Conservation (phyloP, 2,797 vertebrate genomes). For the Pampus argenteus region DNA sequence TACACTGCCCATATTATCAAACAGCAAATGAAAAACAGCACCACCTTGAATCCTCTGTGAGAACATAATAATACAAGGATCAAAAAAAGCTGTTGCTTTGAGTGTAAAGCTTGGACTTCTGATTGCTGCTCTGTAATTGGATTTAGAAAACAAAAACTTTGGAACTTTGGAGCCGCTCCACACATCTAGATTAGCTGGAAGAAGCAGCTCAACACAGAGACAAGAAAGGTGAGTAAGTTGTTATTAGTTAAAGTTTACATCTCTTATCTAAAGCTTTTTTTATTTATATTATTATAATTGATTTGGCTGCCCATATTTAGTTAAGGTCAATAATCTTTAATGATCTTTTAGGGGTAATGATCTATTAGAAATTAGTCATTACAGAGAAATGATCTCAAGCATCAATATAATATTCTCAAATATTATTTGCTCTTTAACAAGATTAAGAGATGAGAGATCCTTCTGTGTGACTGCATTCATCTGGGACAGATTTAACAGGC, state of each 20-base stretch:
- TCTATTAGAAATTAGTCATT: not conserved
- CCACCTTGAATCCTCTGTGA: not conserved
- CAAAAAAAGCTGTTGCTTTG: not conserved
- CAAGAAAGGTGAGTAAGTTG: not conserved
- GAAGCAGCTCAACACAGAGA: not conserved
- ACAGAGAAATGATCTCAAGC: not conserved
- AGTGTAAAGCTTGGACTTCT: not conserved
- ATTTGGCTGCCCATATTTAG: not conserved
- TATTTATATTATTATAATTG: not conserved
- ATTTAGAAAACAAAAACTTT: constrained; percentile 7
- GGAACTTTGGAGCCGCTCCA: not conserved
- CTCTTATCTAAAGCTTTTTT: not conserved
- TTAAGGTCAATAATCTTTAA: not conserved
- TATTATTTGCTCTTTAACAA: not conserved
- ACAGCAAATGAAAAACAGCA: not conserved
- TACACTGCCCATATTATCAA: not conserved
- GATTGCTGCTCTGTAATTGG: not conserved
- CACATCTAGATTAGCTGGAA: not conserved
- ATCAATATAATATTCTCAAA: not conserved
- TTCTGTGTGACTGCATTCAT: not conserved
- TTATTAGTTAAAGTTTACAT: not conserved
- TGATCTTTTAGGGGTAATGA: not conserved
- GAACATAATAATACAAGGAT: not conserved
- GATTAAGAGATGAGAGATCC: not conserved
- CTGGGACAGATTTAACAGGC: not conserved